Evolutionary conservation across 2,888 invertebrate species (phyloP), one percentile per base, ranked within the genome.

Genomic region (Philhelius pedissequus): DNA sequence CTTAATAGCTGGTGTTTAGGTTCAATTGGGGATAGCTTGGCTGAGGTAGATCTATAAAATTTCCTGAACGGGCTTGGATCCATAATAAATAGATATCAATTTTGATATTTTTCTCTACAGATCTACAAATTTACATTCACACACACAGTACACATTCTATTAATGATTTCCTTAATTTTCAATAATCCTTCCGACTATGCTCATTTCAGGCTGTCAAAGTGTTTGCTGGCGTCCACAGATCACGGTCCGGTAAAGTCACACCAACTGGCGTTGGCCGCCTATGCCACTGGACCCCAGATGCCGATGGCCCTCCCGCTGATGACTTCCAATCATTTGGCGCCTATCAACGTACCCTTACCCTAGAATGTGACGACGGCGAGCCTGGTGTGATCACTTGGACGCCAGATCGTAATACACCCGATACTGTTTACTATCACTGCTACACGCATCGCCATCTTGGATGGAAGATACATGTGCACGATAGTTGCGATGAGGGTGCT

Each of bases 341-440:
- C 5, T 98, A 96, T 91, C 98, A 98, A 91, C 93, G 97, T 30
- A 95, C 95, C 0, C 92, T 98, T 20, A 95, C 96, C 18, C 93
- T 98, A 1, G 94, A 95, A 87, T 98, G 98, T 90, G 97, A 97
- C 89, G 93, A 93, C 76, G 97, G 97, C 4, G 95, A 95, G 88
- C 97, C 97, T 0, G 97, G 97, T 9, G 93, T 97, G 45, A 94
- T 98, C 43, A 94, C 95, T 83, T 98, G 97, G 97, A 96, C 95
- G 0, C 98, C 98, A 0, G 97, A 97, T 90, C 92, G 93, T 74
- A 93, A 95, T 87, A 98, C 98, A 0, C 98, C 98, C 0, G 96
- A 98, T 90, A 96, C 96, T 7, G 97, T 98, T 43, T 98, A 97
- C 90, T 98, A 98, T 91, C 98, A 98, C 96, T 98, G 98, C 91